Evolutionary conservation across 2,888 invertebrate genomes (phyloP).

Genomic region (Synanthedon andrenaeformis): DNA sequence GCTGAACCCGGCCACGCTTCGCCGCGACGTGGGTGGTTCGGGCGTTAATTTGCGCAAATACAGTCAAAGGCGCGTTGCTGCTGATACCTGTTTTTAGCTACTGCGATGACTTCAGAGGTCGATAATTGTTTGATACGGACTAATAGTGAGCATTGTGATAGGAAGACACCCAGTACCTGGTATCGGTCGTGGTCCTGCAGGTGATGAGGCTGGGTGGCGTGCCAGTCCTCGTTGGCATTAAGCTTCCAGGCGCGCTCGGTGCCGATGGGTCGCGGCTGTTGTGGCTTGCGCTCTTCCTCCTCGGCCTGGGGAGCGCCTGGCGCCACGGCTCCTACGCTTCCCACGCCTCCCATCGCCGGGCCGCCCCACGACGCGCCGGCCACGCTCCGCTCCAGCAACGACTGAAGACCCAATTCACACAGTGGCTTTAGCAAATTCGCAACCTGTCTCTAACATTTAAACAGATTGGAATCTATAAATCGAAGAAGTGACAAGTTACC

Average conservation of each 20-base stretch:
- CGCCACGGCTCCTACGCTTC: slow-evolving; percentile 37
- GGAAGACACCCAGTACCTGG: slow-evolving; percentile 25
- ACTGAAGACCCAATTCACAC: slow-evolving; percentile 19
- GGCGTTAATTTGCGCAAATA: too few relatives aligned
- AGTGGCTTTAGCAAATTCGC: background rate
- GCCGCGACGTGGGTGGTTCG: too few relatives aligned
- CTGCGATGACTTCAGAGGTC: too few relatives aligned
- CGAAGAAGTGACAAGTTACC: slow-evolving; percentile 16
- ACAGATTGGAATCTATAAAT: too few relatives aligned
- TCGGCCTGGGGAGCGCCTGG: slow-evolving; percentile 16
- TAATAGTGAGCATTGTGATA: too few relatives aligned
- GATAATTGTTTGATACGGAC: too few relatives aligned
- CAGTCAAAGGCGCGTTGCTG: too few relatives aligned
- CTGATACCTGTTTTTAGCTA: too few relatives aligned
- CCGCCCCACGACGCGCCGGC: slow-evolving; percentile 15
- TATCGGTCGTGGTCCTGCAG: slow-evolving; percentile 47
- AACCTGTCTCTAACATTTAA: too few relatives aligned
- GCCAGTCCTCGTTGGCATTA: slow-evolving; percentile 54
- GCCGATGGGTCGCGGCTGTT: slow-evolving; percentile 83
- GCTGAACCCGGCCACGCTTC: too few relatives aligned
- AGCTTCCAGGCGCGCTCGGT: slow-evolving; percentile 84
- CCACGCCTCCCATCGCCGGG: slow-evolving; percentile 27
- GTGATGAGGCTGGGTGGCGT: slow-evolving; percentile 25
- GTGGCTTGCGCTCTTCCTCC: slow-evolving; percentile 65
- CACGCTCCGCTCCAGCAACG: slow-evolving; percentile 53